phyloP scores from a whole-genome alignment of 2,113 vertebrate species.

The Cacatua alba region DNA sequence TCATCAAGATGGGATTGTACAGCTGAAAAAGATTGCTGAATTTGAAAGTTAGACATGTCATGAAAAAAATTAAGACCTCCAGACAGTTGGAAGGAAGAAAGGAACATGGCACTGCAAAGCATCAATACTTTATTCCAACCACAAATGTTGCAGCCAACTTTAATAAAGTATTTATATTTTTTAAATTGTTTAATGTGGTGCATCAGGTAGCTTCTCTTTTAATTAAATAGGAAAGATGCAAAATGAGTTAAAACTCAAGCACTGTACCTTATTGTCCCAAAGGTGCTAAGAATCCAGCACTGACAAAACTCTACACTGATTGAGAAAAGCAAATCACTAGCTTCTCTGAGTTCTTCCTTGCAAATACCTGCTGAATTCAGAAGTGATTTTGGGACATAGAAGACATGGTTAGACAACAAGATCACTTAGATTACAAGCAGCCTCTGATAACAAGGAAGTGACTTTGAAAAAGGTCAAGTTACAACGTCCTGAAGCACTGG shows the following conservation, averaged over 20 bases:
- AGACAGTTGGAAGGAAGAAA: neutral
- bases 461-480: neutral
- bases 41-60: neutral
- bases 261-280: neutral
- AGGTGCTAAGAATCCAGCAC: neutral
- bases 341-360: neutral
- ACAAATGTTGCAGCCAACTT: neutral
- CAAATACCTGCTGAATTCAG: neutral
- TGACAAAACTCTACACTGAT: neutral
- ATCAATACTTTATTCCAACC: neutral
- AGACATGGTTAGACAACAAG: neutral
- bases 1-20: neutral
- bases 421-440: neutral
- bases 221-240: neutral
- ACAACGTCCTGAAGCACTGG: neutral
- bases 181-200: neutral
- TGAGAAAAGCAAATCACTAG: neutral
- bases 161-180: neutral
- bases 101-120: neutral
- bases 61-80: neutral
- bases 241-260: neutral
- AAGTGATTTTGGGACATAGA: neutral
- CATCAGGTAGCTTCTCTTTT: neutral
- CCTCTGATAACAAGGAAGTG: neutral
- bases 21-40: neutral